Evolutionary conservation across 2,113 vertebrate genomes (phyloP).

Genomic region (Anolis sagrei): DNA sequence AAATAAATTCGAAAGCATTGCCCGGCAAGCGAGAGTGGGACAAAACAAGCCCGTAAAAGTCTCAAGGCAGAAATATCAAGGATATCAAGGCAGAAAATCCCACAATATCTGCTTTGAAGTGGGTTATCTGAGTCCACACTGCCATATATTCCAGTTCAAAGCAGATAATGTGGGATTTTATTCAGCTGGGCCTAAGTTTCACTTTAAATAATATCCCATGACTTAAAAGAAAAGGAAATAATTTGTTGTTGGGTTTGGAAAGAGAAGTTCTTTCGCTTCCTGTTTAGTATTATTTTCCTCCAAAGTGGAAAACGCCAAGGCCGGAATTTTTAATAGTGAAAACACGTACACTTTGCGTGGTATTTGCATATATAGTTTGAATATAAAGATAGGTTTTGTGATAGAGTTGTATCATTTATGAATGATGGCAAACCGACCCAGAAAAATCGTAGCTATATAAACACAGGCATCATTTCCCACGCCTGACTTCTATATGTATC

Average conservation of each 20-base stretch:
- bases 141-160: too few species aligned
- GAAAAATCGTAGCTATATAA: neutral
- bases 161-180: too few species aligned
- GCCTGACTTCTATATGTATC: neutral
- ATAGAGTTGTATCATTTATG: neutral
- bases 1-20: neutral
- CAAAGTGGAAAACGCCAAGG: neutral
- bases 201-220: neutral
- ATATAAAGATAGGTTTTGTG: neutral
- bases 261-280: too few species aligned
- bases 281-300: neutral
- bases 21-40: neutral
- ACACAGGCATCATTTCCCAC: neutral
- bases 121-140: too few species aligned
- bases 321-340: neutral
- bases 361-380: neutral
- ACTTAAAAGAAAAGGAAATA: neutral
- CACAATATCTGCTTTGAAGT: too few species aligned
- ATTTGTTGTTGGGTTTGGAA: neutral
- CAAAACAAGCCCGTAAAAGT: neutral
- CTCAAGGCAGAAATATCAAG: too few species aligned
- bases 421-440: slow-evolving; percentile 30
- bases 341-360: neutral
- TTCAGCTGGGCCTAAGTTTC: neutral
- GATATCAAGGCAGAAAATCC: too few species aligned